Base-by-base conservation (phyloP, 2,888 invertebrate species). In the Celastrina argiolus region DNA sequence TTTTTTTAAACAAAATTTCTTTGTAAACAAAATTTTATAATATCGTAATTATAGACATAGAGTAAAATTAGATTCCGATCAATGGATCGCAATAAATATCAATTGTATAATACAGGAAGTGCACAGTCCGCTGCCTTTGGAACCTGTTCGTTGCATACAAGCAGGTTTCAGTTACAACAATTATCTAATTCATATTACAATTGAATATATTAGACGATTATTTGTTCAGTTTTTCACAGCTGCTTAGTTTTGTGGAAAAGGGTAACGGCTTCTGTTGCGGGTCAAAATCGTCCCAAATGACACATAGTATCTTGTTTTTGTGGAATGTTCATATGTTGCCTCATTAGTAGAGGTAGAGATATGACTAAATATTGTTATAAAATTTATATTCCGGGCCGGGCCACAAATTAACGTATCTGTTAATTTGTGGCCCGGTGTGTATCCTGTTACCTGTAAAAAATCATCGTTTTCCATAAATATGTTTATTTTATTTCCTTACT, bases 81-180 rank as follows among this genome's bases (percentile, higher is more conserved):
- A 65, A 41, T 41, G 58, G 65, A 65, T 68, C 68, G 67, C 67
- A 65, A 58, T 72, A 69, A 67, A 67, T 65, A 22, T 64, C 66
- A 69, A 68, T 72, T 74, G 71, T 71, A 71, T 69, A 71, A 72
- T 39, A 39, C 66, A 71, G 73, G 72, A 73, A 73, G 64, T 68
- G 70, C 70, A 71, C 69, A 73, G 69, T 68, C 67, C 69, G 68
- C 63, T 73, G 73, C 72, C 71, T 73, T 66, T 68, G 45, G 65
- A 72, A 73, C 73, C 69, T 56, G 73, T 69, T 67, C 5, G 66
- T 73, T 73, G 71, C 71, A 69, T 70, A 68, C 64, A 66, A 42
- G 26, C 39, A 28, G 22, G 45, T 34, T 42, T 67, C 67, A 56
- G 39, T 66, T 64, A 64, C 64, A 59, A 26, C 36, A 36, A 36